Evolutionary conservation across 2,888 invertebrate species (phyloP), one percentile per base, ranked within the genome.

Genomic region (Dryocosmus kuriphilus): DNA sequence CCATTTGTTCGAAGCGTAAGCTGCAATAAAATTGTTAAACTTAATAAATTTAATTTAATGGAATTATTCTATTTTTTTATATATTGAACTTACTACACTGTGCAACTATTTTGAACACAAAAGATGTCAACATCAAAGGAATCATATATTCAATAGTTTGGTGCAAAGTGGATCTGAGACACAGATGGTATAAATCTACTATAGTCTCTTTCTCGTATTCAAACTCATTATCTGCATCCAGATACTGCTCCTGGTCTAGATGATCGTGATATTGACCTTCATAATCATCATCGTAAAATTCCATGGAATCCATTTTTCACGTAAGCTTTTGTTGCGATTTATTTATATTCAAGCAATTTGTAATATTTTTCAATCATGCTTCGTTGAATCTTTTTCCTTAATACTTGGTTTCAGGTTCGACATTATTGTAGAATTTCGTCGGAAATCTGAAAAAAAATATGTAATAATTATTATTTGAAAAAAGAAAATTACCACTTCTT

Each of bases 151-250:
- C 81, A 22, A 85, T 79, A 30, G 90, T 90, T 32, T 89, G 90
- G 19, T 83, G 83, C 63, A 91, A 51, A 61, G 89, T 90, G 16
- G 91, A 90, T 19, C 73, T 75, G 41, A 91, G 83, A 80, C 91
- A 91, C 81, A 89, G 86, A 24, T 89, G 79, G 67, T 88, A 90
- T 19, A 91, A 77, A 77, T 90, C 89, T 2, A 79, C 19, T 35
- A 90, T 63, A 16, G 85, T 87, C 82, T 90, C 90, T 67, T 89
- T 85, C 19, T 86, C 87, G 57, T 85, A 82, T 75, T 87, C 86
- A 51, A 88, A 90, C 55, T 91, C 90, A 76, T 90, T 90, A 74
- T 90, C 90, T 57, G 86, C 82, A 61, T 87, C 86, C 57, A 83
- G 79, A n/a, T 87, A 84, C 63, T 85, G 86, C 22, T 87, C 84